phyloP scores from a whole-genome alignment of 2,113 vertebrate species.

The Piliocolobus tephrosceles region DNA sequence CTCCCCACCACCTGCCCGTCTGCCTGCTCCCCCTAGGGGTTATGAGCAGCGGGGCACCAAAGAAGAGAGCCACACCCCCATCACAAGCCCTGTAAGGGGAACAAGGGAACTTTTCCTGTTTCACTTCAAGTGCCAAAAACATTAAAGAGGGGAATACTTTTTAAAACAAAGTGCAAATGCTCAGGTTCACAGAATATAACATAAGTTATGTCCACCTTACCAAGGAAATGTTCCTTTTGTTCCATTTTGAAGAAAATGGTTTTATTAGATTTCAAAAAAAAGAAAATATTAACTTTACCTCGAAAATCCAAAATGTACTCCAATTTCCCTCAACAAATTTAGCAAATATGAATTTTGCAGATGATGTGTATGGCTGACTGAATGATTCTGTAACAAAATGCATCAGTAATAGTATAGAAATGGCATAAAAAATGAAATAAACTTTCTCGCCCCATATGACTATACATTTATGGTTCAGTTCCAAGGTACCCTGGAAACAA shows the following conservation, averaged over 20 bases:
- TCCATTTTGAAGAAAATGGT: conserved; percentile 60
- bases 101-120: too few species aligned
- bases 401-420: conserved; percentile 29
- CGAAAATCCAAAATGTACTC: conserved; percentile 42
- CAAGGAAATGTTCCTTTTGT: conserved; percentile 81
- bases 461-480: conserved; percentile 75
- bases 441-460: conserved; percentile 70
- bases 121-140: conserved; percentile 78
- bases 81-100: too few species aligned
- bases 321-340: not conserved
- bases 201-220: conserved; percentile 81
- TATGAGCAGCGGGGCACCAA: too few species aligned
- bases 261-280: conserved; percentile 65
- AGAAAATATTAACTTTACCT: not conserved
- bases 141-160: conserved; percentile 84
- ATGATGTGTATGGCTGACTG: not conserved
- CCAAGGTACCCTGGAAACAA: conserved; percentile 77
- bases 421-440: conserved; percentile 78
- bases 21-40: too few species aligned
- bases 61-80: too few species aligned
- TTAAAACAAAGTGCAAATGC: conserved; percentile 82
- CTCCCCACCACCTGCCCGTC: too few species aligned
- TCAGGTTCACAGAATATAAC: conserved; percentile 80
- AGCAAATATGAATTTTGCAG: conserved; percentile 2
- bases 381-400: conserved; percentile 61